Evolutionary conservation across 2,888 invertebrate genomes (phyloP).

Genomic region (Dusona sp.): DNA sequence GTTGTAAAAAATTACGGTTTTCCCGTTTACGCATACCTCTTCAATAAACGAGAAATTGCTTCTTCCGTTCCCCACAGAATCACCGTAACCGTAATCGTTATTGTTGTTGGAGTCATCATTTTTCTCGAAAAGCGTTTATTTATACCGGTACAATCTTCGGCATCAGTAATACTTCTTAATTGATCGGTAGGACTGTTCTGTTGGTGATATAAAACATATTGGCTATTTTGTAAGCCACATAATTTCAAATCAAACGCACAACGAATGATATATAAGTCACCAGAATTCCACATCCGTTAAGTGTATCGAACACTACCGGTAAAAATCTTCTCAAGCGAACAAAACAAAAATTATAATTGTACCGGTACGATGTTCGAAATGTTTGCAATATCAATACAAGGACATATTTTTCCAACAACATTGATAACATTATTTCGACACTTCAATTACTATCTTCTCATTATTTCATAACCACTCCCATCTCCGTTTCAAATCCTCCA

Average conservation of each 20-base stretch:
- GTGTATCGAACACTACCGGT: conserved; percentile 7
- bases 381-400: conserved; percentile 18
- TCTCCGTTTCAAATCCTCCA: conserved; percentile 20
- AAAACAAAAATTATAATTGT: conserved; percentile 14
- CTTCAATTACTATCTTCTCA: not conserved
- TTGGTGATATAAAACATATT: not conserved
- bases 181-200: too few relatives aligned
- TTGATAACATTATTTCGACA: conserved; percentile 11
- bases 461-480: conserved; percentile 17
- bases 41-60: conserved; percentile 2
- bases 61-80: not conserved
- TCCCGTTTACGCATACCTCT: not conserved
- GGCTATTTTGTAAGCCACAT: not conserved
- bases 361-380: conserved; percentile 4
- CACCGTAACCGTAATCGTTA: not conserved
- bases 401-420: not conserved
- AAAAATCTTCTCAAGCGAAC: conserved; percentile 7
- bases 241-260: not conserved
- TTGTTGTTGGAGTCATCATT: not conserved
- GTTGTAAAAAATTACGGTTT: not conserved
- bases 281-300: conserved; percentile 18
- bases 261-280: conserved; percentile 3
- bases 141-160: not conserved
- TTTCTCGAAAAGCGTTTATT: not conserved
- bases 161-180: not conserved